Percentiles rank a stretch among this genome's conserved stretches.
Evolutionary conservation across 2,113 vertebrate genomes (phyloP).

Genomic region (Hassar affinis): DNA sequence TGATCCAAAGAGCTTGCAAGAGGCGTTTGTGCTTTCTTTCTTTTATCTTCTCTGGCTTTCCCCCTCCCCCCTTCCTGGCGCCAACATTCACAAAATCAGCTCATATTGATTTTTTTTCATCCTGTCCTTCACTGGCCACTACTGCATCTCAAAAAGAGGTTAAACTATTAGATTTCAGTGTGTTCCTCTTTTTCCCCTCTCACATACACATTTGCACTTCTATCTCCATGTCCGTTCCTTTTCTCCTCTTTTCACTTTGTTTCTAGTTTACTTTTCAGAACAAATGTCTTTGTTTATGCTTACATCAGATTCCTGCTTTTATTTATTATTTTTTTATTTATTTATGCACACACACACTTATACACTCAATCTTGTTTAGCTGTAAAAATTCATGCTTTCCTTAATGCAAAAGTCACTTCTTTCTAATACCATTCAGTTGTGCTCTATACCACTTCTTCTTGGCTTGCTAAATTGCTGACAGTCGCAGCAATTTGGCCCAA

Average conservation of each 20-base stretch:
- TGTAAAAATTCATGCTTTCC: neutral
- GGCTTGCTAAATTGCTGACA: slow-evolving; percentile 64
- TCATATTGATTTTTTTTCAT: slow-evolving; percentile 74
- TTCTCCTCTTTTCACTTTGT: neutral
- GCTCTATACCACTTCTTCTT: slow-evolving; percentile 40
- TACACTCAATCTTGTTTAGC: neutral
- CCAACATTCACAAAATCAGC: slow-evolving; percentile 68
- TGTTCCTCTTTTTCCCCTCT: slow-evolving; percentile 38
- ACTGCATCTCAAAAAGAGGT: slow-evolving; percentile 73
- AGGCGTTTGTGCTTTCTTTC: neutral
- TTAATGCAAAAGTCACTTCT: neutral
- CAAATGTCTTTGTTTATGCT: neutral
- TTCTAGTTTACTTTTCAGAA: slow-evolving; percentile 14
- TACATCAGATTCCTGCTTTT: neutral
- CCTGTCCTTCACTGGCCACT: slow-evolving; percentile 74
- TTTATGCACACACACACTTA: too few relatives aligned
- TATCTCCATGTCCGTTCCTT: slow-evolving; percentile 24
- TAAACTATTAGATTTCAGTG: slow-evolving; percentile 75
- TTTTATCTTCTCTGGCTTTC: slow-evolving; percentile 22
- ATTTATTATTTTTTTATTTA: too few relatives aligned
- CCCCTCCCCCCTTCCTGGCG: slow-evolving; percentile 59
- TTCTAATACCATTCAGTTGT: neutral
- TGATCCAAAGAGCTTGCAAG: neutral
- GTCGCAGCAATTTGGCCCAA: slow-evolving; percentile 60
- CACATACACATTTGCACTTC: slow-evolving; percentile 29